Percentiles rank a stretch among this genome's conserved stretches.
These are phyloP conservation scores for Echiichthys vipera DNA, from an alignment of 2,797 vertebrate genomes.

Conservation along the genomic window DNA sequence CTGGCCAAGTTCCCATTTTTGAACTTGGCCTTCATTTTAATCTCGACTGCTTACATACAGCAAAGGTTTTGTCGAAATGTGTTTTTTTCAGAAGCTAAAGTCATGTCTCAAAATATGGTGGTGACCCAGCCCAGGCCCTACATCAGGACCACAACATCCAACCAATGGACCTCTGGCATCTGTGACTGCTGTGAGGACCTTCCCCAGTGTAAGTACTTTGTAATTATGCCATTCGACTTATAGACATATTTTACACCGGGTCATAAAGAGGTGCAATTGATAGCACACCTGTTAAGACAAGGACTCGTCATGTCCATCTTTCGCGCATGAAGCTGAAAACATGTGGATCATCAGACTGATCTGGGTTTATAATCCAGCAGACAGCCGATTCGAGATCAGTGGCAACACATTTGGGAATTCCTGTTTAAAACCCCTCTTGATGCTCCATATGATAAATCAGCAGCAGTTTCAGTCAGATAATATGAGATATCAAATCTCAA, in stretches of 20 bases:
- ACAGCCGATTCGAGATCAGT: background rate
- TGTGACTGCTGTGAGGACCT: slow-evolving; percentile 64
- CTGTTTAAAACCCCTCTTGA: background rate
- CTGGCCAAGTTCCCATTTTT: too few species aligned
- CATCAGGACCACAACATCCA: slow-evolving; percentile 10
- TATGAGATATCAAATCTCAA: background rate
- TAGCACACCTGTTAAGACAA: background rate
- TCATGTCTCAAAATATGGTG: slow-evolving; percentile 13
- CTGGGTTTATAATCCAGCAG: slow-evolving; percentile 5
- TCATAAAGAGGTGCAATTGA: background rate
- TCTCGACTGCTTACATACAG: too few species aligned
- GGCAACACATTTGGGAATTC: background rate
- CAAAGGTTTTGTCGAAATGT: too few species aligned
- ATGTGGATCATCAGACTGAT: background rate
- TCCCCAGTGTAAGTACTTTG: slow-evolving; percentile 50
- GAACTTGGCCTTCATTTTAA: too few species aligned
- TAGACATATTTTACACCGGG: background rate
- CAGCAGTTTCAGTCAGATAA: background rate
- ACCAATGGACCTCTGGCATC: slow-evolving; percentile 65
- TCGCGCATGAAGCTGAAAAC: background rate
- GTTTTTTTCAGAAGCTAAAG: slow-evolving; percentile 4
- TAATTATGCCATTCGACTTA: background rate
- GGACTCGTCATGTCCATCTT: fast-evolving
- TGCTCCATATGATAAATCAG: background rate
- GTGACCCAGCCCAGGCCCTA: slow-evolving; percentile 50